Conservation (phyloP, 2,113 vertebrate species). For the Cygnus buccinator region DNA sequence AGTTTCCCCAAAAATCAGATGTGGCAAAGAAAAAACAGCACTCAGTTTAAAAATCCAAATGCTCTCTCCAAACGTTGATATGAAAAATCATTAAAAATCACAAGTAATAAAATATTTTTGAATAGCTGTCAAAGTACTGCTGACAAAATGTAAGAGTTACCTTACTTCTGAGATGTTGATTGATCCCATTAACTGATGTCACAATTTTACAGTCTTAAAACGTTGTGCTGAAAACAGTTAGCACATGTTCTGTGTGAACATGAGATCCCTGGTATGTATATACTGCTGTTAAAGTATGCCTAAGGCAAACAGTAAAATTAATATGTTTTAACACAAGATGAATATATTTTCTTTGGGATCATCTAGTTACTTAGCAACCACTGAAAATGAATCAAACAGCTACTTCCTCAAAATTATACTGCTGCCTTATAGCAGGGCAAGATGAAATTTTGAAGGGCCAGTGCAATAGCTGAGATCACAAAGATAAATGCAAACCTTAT, state of each 20-base stretch:
- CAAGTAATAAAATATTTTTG: not conserved
- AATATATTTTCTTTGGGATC: constrained; percentile 41
- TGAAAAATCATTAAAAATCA: not conserved
- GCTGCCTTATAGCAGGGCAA: not conserved
- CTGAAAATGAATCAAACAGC: constrained; percentile 1
- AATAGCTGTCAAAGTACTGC: not conserved
- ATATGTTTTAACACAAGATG: constrained; percentile 24
- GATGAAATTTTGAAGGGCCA: not conserved
- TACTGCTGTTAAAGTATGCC: not conserved
- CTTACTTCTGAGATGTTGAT: not conserved
- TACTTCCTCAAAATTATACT: constrained; percentile 2
- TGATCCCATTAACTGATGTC: not conserved
- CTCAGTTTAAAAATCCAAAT: not conserved
- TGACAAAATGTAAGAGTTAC: not conserved
- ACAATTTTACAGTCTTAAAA: not conserved
- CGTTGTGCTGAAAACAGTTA: not conserved
- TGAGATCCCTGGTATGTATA: not conserved
- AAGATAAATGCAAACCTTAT: not conserved
- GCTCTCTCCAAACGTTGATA: not conserved
- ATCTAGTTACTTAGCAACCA: constrained; percentile 67
- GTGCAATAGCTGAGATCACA: not conserved
- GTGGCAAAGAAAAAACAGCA: not conserved
- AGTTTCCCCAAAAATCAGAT: not conserved
- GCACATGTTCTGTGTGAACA: not conserved
- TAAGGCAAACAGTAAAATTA: constrained; percentile 41